phyloP scores from a whole-genome alignment of 2,797 vertebrate genomes.

The Betta splendens region DNA sequence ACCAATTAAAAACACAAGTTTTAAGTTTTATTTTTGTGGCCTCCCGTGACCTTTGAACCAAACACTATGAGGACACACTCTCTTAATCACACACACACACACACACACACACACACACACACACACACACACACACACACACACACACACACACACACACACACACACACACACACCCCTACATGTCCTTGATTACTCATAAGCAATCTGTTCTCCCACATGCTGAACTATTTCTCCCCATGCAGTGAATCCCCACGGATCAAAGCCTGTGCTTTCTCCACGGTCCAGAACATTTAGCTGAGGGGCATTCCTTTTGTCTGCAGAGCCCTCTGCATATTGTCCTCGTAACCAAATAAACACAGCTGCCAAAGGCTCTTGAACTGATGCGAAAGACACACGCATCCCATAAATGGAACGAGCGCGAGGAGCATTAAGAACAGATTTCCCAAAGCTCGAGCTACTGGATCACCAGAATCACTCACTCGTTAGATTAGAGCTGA shows the following conservation, averaged over 20 bases:
- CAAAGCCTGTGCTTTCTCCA: slow-evolving; percentile 65
- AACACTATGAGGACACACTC: slow-evolving; percentile 16
- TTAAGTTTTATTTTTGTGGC: background rate
- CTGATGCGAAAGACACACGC: slow-evolving; percentile 30
- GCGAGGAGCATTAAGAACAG: slow-evolving; percentile 42
- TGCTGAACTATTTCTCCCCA: slow-evolving; percentile 51
- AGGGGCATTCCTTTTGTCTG: slow-evolving; percentile 49
- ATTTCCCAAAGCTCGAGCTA: slow-evolving; percentile 37
- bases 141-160: slow-evolving; percentile 8
- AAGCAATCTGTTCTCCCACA: slow-evolving; percentile 57
- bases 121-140: slow-evolving; percentile 1
- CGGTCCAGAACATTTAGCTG: slow-evolving; percentile 68
- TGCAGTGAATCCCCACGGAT: slow-evolving; percentile 54
- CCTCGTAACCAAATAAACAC: slow-evolving; percentile 73
- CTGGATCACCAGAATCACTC: slow-evolving; percentile 36
- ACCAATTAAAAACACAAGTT: no score
- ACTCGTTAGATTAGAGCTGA: slow-evolving; percentile 49
- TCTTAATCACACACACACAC: slow-evolving; percentile 12
- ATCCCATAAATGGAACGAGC: slow-evolving; percentile 39
- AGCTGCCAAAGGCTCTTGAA: slow-evolving; percentile 68
- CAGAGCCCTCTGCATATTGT: slow-evolving; percentile 67
- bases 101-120: slow-evolving; percentile 12
- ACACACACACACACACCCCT: slow-evolving; percentile 14
- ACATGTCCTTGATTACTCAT: slow-evolving; percentile 41
- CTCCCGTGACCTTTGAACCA: background rate